These are phyloP conservation scores for Tyrannus savana DNA, from an alignment of 2,113 vertebrate genomes.

Conservation along the genomic window DNA sequence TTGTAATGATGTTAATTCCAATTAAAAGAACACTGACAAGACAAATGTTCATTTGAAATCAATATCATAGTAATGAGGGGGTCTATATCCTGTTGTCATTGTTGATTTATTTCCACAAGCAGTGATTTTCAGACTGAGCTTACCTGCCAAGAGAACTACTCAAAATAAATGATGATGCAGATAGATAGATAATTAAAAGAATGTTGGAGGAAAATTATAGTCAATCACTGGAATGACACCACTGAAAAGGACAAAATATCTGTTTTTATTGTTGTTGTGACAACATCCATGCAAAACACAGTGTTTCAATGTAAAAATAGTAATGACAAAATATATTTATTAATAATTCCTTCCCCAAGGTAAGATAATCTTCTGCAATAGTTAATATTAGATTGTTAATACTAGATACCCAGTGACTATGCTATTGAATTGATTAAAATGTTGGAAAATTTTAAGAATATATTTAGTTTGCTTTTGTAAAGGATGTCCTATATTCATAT, in stretches of 20 bases:
- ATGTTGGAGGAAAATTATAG: neutral
- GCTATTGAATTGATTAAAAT: neutral
- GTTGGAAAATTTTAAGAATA: neutral
- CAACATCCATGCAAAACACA: neutral
- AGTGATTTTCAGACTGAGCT: neutral
- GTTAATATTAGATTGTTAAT: neutral
- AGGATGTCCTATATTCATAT: neutral
- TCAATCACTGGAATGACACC: neutral
- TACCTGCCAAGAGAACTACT: neutral
- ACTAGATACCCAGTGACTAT: neutral
- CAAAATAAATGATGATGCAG: conserved; percentile 14
- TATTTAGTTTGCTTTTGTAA: neutral
- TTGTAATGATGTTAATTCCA: conserved; percentile 27
- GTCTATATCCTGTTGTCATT: neutral
- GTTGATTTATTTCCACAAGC: conserved; percentile 38
- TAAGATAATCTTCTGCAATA: neutral
- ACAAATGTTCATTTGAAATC: conserved; percentile 41
- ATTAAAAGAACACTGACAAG: conserved; percentile 41
- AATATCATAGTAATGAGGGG: neutral
- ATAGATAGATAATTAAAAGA: neutral
- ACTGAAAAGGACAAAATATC: neutral
- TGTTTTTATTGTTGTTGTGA: neutral
- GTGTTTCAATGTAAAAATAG: neutral
- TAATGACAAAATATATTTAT: neutral
- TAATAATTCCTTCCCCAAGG: neutral